These are phyloP conservation scores for Sinotaia quadrata DNA, from an alignment of 2,888 invertebrate genomes.

Conservation along the genomic window DNA sequence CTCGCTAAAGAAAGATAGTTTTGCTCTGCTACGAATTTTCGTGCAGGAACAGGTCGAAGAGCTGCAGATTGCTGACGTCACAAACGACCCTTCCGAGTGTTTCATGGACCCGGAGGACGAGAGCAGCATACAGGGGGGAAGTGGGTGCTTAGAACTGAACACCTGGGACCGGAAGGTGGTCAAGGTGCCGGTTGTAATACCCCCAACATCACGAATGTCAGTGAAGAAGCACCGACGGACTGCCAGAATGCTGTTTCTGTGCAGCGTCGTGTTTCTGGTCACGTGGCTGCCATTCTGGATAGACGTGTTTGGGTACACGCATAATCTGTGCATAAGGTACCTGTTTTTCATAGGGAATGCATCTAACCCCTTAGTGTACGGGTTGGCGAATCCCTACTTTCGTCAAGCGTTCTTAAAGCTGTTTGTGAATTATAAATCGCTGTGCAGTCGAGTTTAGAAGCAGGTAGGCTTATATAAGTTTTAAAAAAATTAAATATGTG, in stretches of 20 bases:
- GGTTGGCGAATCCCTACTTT: slow-evolving; percentile 54
- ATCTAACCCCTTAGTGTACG: slow-evolving; percentile 59
- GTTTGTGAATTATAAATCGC: slow-evolving; percentile 25
- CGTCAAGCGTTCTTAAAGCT: slow-evolving; percentile 42
- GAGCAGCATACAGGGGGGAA: not conserved
- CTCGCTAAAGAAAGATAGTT: slow-evolving; percentile 2
- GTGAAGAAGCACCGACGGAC: slow-evolving; percentile 44
- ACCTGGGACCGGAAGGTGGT: not conserved
- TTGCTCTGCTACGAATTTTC: not conserved
- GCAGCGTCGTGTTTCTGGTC: slow-evolving; percentile 55
- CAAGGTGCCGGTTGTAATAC: not conserved
- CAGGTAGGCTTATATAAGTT: not conserved
- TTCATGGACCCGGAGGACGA: not conserved
- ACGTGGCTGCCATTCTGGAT: slow-evolving; percentile 64
- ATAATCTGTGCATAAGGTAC: slow-evolving; percentile 48
- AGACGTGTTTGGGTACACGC: slow-evolving; percentile 54
- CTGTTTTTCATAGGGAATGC: slow-evolving; percentile 57
- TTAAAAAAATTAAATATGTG: not conserved
- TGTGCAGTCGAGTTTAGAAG: no score
- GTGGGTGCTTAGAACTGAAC: not conserved
- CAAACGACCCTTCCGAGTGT: not conserved
- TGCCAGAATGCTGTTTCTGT: slow-evolving; percentile 60
- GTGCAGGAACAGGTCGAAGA: not conserved
- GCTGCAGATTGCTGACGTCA: not conserved
- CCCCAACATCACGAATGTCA: not conserved